phyloP scores from a whole-genome alignment of 2,888 invertebrate species.

The Sicus ferrugineus region DNA sequence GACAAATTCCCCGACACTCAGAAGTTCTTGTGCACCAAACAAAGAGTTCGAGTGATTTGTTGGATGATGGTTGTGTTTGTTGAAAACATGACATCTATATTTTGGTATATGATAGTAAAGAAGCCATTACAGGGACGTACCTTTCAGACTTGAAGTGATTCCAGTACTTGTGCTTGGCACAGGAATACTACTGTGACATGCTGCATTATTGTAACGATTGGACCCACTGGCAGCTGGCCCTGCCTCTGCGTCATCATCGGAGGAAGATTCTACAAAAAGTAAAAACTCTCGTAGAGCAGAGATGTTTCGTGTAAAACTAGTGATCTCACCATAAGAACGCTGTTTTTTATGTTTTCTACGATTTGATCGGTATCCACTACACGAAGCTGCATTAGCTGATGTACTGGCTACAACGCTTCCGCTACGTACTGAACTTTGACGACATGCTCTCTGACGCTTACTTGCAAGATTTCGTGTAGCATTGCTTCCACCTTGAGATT shows the following conservation, averaged over 20 bases:
- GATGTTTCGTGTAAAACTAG: not conserved
- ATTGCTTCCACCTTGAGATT: not conserved
- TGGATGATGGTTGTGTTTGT: no score
- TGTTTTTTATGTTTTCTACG: constrained; percentile 46
- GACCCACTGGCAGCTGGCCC: constrained; percentile 37
- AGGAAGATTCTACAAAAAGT: constrained; percentile 34
- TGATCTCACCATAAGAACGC: constrained; percentile 35
- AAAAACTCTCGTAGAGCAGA: not conserved
- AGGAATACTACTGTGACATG: constrained; percentile 65
- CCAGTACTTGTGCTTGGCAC: constrained; percentile 75
- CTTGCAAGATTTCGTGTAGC: constrained; percentile 30
- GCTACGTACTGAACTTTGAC: not conserved
- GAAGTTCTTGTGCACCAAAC: no score
- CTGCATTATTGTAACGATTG: constrained; percentile 54
- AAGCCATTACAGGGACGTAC: no score
- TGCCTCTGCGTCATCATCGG: constrained; percentile 41
- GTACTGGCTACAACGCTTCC: constrained; percentile 34
- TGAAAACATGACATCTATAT: no score
- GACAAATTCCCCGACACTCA: no score
- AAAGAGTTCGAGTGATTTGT: no score
- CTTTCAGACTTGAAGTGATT: constrained; percentile 57
- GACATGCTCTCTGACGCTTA: constrained; percentile 33
- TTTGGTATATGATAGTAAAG: no score
- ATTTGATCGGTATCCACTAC: constrained; percentile 36
- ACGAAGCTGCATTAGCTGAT: constrained; percentile 31